Conservation (phyloP, 1,140 invertebrate species). For the Bursaphelenchus mucronatus region DNA sequence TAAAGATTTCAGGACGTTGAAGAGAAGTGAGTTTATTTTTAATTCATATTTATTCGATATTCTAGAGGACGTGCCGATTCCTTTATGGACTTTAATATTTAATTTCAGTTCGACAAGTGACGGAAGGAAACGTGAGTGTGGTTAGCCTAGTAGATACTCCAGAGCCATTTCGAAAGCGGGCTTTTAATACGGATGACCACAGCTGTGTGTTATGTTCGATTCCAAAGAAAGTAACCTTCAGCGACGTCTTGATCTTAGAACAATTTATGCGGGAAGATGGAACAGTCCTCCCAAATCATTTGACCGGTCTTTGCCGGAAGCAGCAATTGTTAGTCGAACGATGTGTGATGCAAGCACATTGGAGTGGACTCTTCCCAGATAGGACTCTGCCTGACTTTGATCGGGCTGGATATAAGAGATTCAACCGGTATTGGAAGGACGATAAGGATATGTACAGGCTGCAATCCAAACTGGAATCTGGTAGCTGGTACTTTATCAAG, state of each 20-base stretch:
- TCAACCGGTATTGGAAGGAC: conserved; percentile 59
- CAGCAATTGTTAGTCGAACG: conserved; percentile 56
- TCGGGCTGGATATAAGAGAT: conserved; percentile 57
- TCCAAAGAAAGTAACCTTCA: conserved; percentile 47
- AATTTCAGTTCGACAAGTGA: conserved; percentile 50
- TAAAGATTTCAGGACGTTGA: no score
- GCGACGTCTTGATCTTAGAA: conserved; percentile 57
- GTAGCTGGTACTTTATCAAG: conserved; percentile 58
- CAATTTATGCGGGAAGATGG: conserved; percentile 60
- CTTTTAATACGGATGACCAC: conserved; percentile 28
- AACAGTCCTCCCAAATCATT: conserved; percentile 53
- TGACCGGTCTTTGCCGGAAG: conserved; percentile 56
- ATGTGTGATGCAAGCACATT: conserved; percentile 61
- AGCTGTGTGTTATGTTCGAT: conserved; percentile 51
- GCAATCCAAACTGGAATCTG: conserved; percentile 45
- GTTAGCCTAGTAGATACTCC: conserved; percentile 39
- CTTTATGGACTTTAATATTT: background rate
- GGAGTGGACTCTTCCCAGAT: conserved; percentile 57
- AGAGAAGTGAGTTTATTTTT: no score
- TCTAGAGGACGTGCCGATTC: no score
- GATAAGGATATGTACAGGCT: conserved; percentile 54
- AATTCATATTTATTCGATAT: no score
- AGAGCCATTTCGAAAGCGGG: conserved; percentile 20
- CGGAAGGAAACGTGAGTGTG: conserved; percentile 44
- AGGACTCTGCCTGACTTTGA: conserved; percentile 55